Evolutionary conservation across 2,797 vertebrate species (phyloP).

Genomic region (Semotilus atromaculatus): DNA sequence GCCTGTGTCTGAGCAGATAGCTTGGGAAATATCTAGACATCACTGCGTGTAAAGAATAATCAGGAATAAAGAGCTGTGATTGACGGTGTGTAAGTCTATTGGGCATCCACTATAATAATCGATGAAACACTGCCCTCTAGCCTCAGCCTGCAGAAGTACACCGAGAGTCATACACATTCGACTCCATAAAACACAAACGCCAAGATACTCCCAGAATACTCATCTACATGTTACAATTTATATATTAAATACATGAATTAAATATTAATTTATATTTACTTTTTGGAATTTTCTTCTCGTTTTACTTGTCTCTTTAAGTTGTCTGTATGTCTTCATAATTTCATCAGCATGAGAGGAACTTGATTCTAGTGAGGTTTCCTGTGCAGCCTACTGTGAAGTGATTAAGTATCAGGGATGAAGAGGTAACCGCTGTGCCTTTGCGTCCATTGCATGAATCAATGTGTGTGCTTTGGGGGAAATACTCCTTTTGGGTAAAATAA

Average conservation of each 20-base stretch:
- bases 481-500: slow-evolving; percentile 70
- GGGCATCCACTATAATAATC: neutral
- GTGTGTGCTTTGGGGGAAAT: slow-evolving; percentile 57
- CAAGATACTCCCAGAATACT: neutral
- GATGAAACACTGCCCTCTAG: slow-evolving; percentile 25
- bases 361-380: neutral
- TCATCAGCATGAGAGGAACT: neutral
- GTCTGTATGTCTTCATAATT: neutral
- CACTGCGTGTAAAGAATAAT: neutral
- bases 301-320: neutral
- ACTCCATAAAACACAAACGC: neutral
- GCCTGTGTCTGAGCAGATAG: neutral
- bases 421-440: neutral
- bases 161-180: neutral
- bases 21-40: neutral
- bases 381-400: neutral
- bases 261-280: neutral
- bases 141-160: neutral
- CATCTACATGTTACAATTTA: neutral
- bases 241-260: neutral
- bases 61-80: neutral
- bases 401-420: slow-evolving; percentile 17
- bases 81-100: neutral
- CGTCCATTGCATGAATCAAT: slow-evolving; percentile 4
- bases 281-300: neutral